Evolutionary conservation across 2,797 vertebrate species (phyloP).

Genomic region (Tokudaia tokunoshimensis): DNA sequence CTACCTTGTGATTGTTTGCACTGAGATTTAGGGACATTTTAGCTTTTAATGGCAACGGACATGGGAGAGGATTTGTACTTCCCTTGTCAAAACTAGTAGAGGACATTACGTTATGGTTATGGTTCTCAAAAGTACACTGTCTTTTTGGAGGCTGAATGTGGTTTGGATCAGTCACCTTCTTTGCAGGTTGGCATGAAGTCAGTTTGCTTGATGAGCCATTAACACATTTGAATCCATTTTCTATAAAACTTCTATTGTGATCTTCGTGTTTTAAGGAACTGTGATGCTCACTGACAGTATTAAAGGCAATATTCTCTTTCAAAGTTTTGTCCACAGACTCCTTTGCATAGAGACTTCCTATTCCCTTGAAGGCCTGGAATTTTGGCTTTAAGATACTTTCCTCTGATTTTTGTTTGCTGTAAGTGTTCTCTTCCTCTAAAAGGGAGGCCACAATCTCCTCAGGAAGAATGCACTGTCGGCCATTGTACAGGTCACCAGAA

Average conservation of each 20-base stretch:
- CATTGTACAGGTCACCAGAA: background rate
- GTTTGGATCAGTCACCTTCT: background rate
- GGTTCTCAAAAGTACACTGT: background rate
- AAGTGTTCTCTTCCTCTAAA: slow-evolving; percentile 88
- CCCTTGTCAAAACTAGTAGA: slow-evolving; percentile 37
- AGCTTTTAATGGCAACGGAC: slow-evolving; percentile 48
- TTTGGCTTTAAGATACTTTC: slow-evolving; percentile 73
- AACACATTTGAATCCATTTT: slow-evolving; percentile 67
- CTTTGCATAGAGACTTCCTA: slow-evolving; percentile 86
- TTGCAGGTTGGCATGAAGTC: background rate
- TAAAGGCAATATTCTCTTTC: slow-evolving; percentile 31
- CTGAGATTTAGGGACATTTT: slow-evolving; percentile 1
- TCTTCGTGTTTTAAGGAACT: slow-evolving; percentile 14
- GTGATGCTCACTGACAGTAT: slow-evolving; percentile 17
- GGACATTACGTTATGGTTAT: background rate
- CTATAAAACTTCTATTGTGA: slow-evolving; percentile 37
- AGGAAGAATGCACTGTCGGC: slow-evolving; percentile 88
- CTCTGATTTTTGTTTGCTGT: slow-evolving; percentile 82
- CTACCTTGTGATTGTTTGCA: background rate
- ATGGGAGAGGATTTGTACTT: slow-evolving; percentile 17
- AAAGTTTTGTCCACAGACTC: slow-evolving; percentile 36
- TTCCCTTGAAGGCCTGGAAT: slow-evolving; percentile 93
- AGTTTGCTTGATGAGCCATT: background rate
- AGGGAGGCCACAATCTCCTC: slow-evolving; percentile 93
- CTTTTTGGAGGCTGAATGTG: slow-evolving; percentile 29